Percentiles rank a stretch among this genome's conserved stretches.
Conservation (phyloP, 1,140 invertebrate species). For the Mizuhopecten yessoensis region DNA sequence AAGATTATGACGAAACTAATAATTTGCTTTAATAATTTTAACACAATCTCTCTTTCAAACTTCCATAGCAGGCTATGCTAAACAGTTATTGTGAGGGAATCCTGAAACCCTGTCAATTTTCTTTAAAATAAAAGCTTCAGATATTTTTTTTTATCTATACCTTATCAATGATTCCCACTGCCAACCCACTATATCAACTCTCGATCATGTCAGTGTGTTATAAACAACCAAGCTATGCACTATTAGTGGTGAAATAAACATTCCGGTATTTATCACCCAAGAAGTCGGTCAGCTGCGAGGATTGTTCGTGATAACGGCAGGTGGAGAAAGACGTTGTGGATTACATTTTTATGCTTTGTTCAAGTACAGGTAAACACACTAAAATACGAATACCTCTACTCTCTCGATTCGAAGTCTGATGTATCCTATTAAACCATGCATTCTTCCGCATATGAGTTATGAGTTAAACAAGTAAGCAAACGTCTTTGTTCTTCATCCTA, state of each 20-base stretch:
- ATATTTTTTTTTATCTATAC: no score
- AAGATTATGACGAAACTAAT: no score
- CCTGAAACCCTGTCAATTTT: no score
- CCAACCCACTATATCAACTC: no score
- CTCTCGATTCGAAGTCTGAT: background rate
- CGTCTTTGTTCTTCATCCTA: background rate
- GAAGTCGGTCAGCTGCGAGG: conserved; percentile 11
- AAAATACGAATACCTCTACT: background rate
- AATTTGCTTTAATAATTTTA: no score
- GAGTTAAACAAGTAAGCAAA: background rate
- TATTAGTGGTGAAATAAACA: background rate
- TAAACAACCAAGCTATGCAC: background rate
- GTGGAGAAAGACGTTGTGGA: background rate
- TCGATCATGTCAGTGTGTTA: no score
- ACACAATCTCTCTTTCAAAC: no score
- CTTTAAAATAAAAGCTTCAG: no score
- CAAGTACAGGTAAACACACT: background rate
- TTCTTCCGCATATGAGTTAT: background rate
- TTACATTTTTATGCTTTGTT: background rate
- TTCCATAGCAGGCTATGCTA: no score
- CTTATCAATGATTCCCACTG: no score
- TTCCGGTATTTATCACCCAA: background rate
- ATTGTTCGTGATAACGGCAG: background rate
- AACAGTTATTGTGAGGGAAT: no score
- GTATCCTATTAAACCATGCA: background rate